Base-by-base conservation (phyloP, 92 coral and sea anemone genomes). In the Palythoa grandiflora region DNA sequence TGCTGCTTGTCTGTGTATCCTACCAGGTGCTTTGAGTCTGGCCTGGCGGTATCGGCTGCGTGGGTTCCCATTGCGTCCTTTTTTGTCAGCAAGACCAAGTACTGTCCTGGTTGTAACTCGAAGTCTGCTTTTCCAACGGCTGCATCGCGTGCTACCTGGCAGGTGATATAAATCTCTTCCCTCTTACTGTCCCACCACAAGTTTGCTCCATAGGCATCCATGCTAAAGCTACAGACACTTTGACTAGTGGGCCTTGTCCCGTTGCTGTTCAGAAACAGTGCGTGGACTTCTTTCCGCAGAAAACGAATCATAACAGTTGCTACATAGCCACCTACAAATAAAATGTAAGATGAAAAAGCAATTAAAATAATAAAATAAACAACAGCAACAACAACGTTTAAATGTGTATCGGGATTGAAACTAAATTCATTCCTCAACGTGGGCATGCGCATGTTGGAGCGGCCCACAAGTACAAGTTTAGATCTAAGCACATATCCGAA, bases 271-370 rank as follows among this genome's bases (percentile, higher is more conserved):
- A 94, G 70, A 77, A 93, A 94, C 40, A 94, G 21, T 44, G 83
- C 91, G 44, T 77, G 44, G 16, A 93, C 93, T 55, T 94, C 97
- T 60, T 93, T 95, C 70, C 74, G 93, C 5, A 91, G 91, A 71
- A 78, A 75, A 20, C 71, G 83, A 19, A 90, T 36, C 44, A 95
- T 57, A 28, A 89, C 83, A 9, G 96, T 88, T 20, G 91, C 94
- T 19, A 93, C 98, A 85, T 93, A 96, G 7, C 99, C 99, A 78
- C 99, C 99, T 97, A 61, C 9, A 80, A 63, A n/a, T 7, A 63
- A 3, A 63, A 63, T 3, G 5, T 8, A 44, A 44, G 28, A 28
- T 28, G 28, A 28, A 28, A 28, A 28, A 28, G 28, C 28, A 44
- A 44, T 44, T 44, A 4, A 4, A 2, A 2, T 4, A 44, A 44